Percentiles rank a stretch among this genome's conserved stretches.
Evolutionary conservation across 2,888 invertebrate species (phyloP).

Genomic region (Chymomyza caudatula): DNA sequence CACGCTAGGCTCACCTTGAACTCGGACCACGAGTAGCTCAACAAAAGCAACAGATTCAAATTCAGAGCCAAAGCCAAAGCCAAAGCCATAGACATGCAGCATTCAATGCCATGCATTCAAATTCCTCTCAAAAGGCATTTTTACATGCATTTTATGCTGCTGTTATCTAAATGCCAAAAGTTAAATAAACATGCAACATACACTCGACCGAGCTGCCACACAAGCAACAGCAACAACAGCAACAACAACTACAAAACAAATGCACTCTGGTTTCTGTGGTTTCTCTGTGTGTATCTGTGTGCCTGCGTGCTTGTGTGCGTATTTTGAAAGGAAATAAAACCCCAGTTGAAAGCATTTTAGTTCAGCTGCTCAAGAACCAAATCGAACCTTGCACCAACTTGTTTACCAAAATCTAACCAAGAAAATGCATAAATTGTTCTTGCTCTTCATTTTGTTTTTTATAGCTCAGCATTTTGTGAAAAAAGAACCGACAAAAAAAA

Average conservation of each 20-base stretch:
- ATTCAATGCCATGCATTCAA: background rate
- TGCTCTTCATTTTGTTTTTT: background rate
- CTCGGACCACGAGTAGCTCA: conserved; percentile 4
- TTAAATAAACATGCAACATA: conserved; percentile 14
- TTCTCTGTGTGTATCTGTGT: background rate
- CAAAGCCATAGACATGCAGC: background rate
- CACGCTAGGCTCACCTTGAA: conserved; percentile 5
- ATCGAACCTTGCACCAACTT: conserved; percentile 2
- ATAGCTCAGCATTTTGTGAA: background rate
- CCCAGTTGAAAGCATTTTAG: background rate
- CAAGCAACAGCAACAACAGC: conserved; percentile 1
- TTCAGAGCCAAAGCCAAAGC: background rate
- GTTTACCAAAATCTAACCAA: background rate
- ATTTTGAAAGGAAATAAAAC: background rate
- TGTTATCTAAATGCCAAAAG: conserved; percentile 29
- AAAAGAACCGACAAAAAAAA: background rate
- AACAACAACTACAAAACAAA: background rate
- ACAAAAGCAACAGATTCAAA: conserved; percentile 21
- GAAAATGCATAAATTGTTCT: conserved; percentile 2
- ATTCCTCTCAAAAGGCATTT: conserved; percentile 22
- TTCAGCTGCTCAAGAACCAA: background rate
- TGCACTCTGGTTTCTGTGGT: background rate
- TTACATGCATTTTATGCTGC: conserved; percentile 10
- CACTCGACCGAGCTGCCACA: background rate
- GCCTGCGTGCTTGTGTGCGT: background rate